phyloP scores from a whole-genome alignment of 2,113 vertebrate species.

The Mugil cephalus region DNA sequence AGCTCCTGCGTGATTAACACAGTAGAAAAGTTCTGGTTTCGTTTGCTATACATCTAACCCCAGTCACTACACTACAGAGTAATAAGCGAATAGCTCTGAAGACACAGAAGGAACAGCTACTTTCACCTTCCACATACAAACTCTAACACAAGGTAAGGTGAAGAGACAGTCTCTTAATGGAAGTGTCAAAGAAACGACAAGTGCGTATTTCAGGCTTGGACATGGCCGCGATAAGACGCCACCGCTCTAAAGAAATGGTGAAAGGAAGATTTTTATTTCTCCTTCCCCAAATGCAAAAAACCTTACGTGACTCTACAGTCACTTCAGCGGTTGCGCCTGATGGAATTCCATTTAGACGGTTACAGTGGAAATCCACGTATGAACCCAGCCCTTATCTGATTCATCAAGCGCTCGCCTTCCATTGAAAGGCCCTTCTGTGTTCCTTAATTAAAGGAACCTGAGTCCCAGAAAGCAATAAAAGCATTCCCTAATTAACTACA shows the following conservation, averaged over 20 bases:
- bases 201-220: slow-evolving; percentile 46
- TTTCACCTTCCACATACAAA: background rate
- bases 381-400: slow-evolving; percentile 64
- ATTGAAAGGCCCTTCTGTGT: slow-evolving; percentile 76
- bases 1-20: too few relatives aligned
- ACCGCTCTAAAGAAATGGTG: slow-evolving; percentile 13
- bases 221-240: slow-evolving; percentile 32
- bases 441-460: slow-evolving; percentile 82
- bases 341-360: slow-evolving; percentile 40
- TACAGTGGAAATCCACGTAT: slow-evolving; percentile 47
- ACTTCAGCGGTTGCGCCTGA: slow-evolving; percentile 24
- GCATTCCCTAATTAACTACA: slow-evolving; percentile 83
- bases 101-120: background rate
- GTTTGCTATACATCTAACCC: too few relatives aligned
- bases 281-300: slow-evolving; percentile 25
- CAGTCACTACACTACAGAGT: too few relatives aligned
- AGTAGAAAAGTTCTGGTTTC: background rate
- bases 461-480: slow-evolving; percentile 84
- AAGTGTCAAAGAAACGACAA: slow-evolving; percentile 49
- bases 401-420: slow-evolving; percentile 61
- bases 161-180: slow-evolving; percentile 57
- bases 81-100: background rate
- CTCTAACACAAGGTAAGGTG: slow-evolving; percentile 1
- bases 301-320: background rate
- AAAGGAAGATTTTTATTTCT: slow-evolving; percentile 3